Evolutionary conservation across 2,888 invertebrate species (phyloP), one percentile per base, ranked within the genome.

Genomic region (Erebia aethiops): DNA sequence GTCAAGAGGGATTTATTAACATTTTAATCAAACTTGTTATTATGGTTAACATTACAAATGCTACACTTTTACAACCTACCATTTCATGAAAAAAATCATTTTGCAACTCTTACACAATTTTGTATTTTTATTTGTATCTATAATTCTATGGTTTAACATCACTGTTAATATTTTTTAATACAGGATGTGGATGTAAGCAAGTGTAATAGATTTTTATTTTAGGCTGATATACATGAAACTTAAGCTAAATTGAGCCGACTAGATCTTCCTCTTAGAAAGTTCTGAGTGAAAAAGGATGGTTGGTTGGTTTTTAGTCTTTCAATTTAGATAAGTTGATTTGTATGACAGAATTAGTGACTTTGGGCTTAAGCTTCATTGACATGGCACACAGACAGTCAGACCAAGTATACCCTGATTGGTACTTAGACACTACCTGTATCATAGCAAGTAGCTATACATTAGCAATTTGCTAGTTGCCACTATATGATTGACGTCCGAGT

Each of bases 251-350:
- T 58, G 57, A 14, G 14, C 9, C 9, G n/a, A 58, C 57, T 58
- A 9, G 14, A 18, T 3, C 18, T 18, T 54, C 10, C 16, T 9
- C 10, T 54, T 18, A 18, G 10, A 54, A 9, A 9, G 16, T 18
- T 54, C 9, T 18, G 9, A 10, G 54, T 54, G 1, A 18, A 54
- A 54, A 54, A 18, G 54, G 2, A 18, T 18, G 14, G 1, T 14
- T 35, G 7, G 35, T 7, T n/a, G n/a, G 8, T 51, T n/a, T 51
- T 14, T 5, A 49, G 51, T n/a, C n/a, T n/a, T 46, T 46, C 9
- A 43, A n/a, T 61, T 61, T 49, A 46, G 46, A 46, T 46, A 46
- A 62, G 14, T 46, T 46, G 5, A 49, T 63, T 43, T 63, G 2
- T 51, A 46, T 51, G 18, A 51, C 46, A 26, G n/a, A 65, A 1